Conservation (phyloP, 1,140 invertebrate species). For the Copidosoma floridanum region DNA sequence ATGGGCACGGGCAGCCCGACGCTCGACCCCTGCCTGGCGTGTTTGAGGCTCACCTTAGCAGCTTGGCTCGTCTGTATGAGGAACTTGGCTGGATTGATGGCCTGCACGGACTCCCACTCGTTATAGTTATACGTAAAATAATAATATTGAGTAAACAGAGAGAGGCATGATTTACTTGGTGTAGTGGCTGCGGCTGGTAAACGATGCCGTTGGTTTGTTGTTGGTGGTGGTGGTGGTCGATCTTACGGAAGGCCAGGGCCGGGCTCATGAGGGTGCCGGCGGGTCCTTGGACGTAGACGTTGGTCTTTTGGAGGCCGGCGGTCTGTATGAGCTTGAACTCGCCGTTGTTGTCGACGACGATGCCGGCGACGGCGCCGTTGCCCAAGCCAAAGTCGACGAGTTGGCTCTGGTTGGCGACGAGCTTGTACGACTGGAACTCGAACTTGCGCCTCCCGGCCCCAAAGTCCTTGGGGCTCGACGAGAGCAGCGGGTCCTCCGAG, state of each 20-base stretch:
- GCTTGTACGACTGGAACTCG: conserved; percentile 65
- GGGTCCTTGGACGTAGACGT: conserved; percentile 55
- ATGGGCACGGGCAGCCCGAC: conserved; percentile 50
- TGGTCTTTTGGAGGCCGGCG: conserved; percentile 54
- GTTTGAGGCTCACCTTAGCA: conserved; percentile 41
- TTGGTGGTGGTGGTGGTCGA: too few relatives aligned
- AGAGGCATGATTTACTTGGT: conserved; percentile 12
- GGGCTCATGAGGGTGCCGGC: conserved; percentile 44
- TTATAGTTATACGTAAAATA: not conserved
- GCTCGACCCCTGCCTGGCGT: conserved; percentile 38
- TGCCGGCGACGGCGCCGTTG: conserved; percentile 60
- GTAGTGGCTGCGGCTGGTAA: conserved; percentile 33
- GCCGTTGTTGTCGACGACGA: conserved; percentile 65
- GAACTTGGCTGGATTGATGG: conserved; percentile 51
- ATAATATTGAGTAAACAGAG: too few relatives aligned
- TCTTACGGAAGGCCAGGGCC: conserved; percentile 49
- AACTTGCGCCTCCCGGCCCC: conserved; percentile 61
- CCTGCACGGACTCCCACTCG: too few relatives aligned
- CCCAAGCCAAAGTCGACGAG: conserved; percentile 60
- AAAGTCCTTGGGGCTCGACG: conserved; percentile 79
- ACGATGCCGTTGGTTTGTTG: conserved; percentile 38
- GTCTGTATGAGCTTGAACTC: conserved; percentile 67
- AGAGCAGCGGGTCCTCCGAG: conserved; percentile 78
- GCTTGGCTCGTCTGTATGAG: conserved; percentile 44
- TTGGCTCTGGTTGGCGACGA: conserved; percentile 63